A percentile compares a stretch with the other conserved stretches of the same genome.
These are phyloP conservation scores for Molanna angustata DNA, from an alignment of 2,888 invertebrate species.

Conservation along the genomic window DNA sequence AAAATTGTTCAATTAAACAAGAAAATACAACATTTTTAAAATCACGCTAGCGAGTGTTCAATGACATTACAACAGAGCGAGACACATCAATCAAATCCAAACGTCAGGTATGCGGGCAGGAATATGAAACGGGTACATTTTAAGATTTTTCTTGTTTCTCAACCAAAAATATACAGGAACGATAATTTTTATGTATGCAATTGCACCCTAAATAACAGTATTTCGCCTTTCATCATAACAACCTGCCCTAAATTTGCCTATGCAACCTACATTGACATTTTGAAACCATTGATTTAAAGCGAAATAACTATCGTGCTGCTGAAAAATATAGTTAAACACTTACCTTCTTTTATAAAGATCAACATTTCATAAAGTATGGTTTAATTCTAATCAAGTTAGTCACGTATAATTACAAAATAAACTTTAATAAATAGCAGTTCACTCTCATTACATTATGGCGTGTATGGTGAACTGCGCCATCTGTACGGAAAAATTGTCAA, in stretches of 20 bases:
- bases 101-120: conserved; percentile 1
- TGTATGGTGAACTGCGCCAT: conserved; percentile 28
- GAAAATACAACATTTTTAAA: conserved; percentile 10
- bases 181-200: no score
- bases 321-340: conserved; percentile 12
- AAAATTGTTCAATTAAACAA: no score
- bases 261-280: conserved; percentile 28
- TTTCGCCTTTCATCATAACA: conserved; percentile 25
- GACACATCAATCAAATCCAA: conserved; percentile 1
- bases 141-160: no score
- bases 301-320: background rate
- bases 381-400: conserved; percentile 15
- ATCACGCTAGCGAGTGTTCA: conserved; percentile 13
- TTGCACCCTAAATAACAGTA: conserved; percentile 23
- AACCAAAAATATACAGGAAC: no score
- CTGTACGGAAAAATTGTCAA: conserved; percentile 25
- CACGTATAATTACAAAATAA: conserved; percentile 21
- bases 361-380: conserved; percentile 17
- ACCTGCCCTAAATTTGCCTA: conserved; percentile 28
- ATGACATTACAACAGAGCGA: conserved; percentile 6
- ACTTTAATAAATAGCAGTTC: conserved; percentile 25
- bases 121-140: no score
- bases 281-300: conserved; percentile 15
- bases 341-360: conserved; percentile 20
- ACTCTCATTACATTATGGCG: conserved; percentile 30